A percentile compares a stretch with the other conserved stretches of the same genome.
Evolutionary conservation across 2,797 vertebrate species (phyloP).

Genomic region (Sorex maritimensis): DNA sequence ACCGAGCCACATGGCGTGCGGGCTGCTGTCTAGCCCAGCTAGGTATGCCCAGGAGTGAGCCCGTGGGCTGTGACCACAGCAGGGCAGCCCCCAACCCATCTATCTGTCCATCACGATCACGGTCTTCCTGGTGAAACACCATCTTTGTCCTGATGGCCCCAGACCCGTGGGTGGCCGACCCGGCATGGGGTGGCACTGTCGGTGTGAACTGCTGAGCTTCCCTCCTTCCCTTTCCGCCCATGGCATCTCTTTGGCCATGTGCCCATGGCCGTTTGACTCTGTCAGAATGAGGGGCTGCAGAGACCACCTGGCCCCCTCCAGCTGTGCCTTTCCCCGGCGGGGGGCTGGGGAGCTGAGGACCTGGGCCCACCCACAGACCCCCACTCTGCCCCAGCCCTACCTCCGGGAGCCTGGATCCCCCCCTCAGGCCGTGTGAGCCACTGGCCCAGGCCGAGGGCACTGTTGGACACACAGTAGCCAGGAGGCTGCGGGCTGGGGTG

Average conservation of each 20-base stretch:
- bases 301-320: not conserved
- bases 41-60: too few relatives aligned
- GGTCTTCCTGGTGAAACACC: not conserved
- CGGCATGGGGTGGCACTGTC: rapidly evolving
- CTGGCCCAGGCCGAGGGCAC: not conserved
- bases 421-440: not conserved
- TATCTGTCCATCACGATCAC: too few relatives aligned
- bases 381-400: not conserved
- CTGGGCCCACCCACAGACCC: rapidly evolving
- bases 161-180: not conserved
- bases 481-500: too few relatives aligned
- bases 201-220: not conserved
- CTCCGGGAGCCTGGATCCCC: not conserved
- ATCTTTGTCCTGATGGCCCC: slow-evolving; percentile 29
- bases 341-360: not conserved
- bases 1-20: too few relatives aligned
- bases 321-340: not conserved
- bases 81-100: too few relatives aligned
- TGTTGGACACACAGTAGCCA: too few relatives aligned
- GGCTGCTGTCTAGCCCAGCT: too few relatives aligned
- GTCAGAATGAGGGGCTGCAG: not conserved
- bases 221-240: not conserved
- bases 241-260: not conserved
- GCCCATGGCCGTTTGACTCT: not conserved
- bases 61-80: too few relatives aligned